Base-by-base conservation (phyloP, 2,113 vertebrate genomes). In the Chlamydotis undulata region DNA sequence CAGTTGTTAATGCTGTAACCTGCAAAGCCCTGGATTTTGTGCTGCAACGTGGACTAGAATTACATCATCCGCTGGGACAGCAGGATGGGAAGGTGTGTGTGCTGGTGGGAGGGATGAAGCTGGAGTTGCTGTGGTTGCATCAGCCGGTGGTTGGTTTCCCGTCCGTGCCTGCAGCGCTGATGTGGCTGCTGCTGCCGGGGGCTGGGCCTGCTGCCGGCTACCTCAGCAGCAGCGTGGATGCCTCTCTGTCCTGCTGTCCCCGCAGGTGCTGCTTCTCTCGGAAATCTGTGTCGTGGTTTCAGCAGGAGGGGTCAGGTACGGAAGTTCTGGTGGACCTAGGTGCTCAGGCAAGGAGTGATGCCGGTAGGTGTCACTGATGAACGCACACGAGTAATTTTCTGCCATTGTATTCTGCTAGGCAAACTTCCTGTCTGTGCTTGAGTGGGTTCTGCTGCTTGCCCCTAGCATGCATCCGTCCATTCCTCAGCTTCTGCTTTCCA, bases 11-110 rank as follows among this genome's bases (percentile, higher is more conserved):
- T 6, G 52, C 71, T 65, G 39, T 39, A 39, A 39, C 39, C 39
- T 39, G 39, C 10, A 39, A 39, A 39, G 39, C 83, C 12, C 68
- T 92, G 88, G 75, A 87, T 89, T 95, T 84, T 65, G 94, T 94
- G 92, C 96, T 97, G 97, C 97, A 97, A 97, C 93, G 93, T 94
- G 94, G 94, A 96, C 43, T 16, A 9, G 33, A 59, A 8, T 97
- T 97, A 96, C 97, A 97, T 97, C 97, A 97, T 10, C 49, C 39
- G 39, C 39, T 39, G 39, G 39, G 39, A 39, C 39, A 39, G 39
- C 39, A 39, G 39, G 39, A 39, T 39, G 39, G 39, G 39, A 39
- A 39, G 39, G 39, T 39, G 39, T 39, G 39, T 39, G 39, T 39
- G 39, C 39, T 39, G 39, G 39, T 39, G 39, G 39, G 39, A 39